Evolutionary conservation across 1,140 invertebrate species (phyloP).

Genomic region (Odontomachus brunneus): DNA sequence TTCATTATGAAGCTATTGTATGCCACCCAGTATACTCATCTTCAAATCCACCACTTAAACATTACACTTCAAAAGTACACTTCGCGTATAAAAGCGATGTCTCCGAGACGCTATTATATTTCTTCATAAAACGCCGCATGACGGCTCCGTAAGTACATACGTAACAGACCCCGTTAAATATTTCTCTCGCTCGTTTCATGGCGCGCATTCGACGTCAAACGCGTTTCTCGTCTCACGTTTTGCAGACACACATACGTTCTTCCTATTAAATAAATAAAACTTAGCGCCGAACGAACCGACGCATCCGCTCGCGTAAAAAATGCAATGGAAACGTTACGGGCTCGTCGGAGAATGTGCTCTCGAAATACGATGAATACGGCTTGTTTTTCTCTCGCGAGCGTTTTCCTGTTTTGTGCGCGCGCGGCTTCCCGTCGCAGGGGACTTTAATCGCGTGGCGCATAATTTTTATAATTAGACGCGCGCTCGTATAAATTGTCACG

Average conservation of each 20-base stretch:
- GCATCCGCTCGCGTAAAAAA: not conserved
- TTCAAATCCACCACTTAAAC: not conserved
- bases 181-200: not conserved
- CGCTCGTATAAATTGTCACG: not conserved
- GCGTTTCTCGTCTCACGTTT: not conserved
- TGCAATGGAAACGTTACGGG: not conserved
- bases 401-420: too few species aligned
- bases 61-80: not conserved
- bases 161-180: not conserved
- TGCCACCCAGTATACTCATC: too few species aligned
- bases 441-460: conserved; percentile 2
- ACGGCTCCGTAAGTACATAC: not conserved
- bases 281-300: not conserved
- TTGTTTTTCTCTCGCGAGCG: not conserved
- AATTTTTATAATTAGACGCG: conserved; percentile 24
- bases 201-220: not conserved
- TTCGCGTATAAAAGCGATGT: not conserved
- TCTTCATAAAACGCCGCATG: not conserved
- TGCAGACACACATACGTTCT: not conserved
- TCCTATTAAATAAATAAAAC: conserved; percentile 4
- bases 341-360: not conserved
- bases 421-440: too few species aligned
- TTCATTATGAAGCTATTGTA: too few species aligned
- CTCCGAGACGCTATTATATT: not conserved
- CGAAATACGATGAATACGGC: not conserved